Conservation (phyloP, 2,888 invertebrate species). For the Mayetiola destructor region DNA sequence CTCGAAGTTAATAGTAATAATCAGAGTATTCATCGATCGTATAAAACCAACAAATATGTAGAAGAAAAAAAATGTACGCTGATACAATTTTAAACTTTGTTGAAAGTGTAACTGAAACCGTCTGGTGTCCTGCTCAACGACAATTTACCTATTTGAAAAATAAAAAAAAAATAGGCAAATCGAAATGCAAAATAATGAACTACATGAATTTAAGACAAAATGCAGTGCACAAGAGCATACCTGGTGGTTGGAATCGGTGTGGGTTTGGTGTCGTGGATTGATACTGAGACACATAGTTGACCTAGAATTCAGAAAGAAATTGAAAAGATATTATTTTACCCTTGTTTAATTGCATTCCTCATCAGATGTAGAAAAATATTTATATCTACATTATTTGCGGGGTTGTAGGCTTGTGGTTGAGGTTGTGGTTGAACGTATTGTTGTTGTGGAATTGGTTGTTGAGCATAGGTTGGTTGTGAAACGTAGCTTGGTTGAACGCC, state of each 20-base stretch:
- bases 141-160: constrained; percentile 53
- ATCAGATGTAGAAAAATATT: not conserved
- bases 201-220: not conserved
- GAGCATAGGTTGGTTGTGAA: constrained; percentile 37
- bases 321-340: not conserved
- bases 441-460: constrained; percentile 32
- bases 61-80: not conserved
- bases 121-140: constrained; percentile 75
- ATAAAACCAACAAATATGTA: not conserved
- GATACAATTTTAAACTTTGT: constrained; percentile 37
- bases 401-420: constrained; percentile 25
- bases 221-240: not conserved
- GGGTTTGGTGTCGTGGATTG: constrained; percentile 52
- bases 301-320: constrained; percentile 30
- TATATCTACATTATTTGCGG: constrained; percentile 30
- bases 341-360: too few species aligned
- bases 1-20: not conserved
- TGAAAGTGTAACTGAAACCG: constrained; percentile 76
- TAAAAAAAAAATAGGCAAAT: not conserved
- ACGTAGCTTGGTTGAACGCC: constrained; percentile 26
- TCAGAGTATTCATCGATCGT: not conserved
- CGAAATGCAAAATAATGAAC: not conserved
- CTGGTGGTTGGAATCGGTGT: constrained; percentile 57
- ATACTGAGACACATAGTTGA: constrained; percentile 29
- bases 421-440: constrained; percentile 32